Evolutionary conservation across 2,888 invertebrate genomes (phyloP).

Genomic region (Xestoiulus laeticollis): DNA sequence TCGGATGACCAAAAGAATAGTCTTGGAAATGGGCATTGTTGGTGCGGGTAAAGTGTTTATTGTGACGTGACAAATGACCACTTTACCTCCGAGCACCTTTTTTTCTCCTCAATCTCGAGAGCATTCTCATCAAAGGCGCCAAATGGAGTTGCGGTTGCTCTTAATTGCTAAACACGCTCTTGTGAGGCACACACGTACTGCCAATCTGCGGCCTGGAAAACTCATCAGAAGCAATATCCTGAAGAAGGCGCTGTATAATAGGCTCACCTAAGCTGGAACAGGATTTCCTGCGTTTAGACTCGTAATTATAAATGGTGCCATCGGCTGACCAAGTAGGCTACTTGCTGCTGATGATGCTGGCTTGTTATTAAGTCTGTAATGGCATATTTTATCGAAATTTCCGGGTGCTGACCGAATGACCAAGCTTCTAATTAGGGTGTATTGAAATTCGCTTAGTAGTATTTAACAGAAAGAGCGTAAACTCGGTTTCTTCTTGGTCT

Average conservation of each 20-base stretch:
- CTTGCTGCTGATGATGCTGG: not conserved
- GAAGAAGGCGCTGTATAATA: not conserved
- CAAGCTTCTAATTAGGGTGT: too few relatives aligned
- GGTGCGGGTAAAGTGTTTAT: not conserved
- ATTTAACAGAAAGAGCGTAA: too few relatives aligned
- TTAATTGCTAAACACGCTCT: constrained; percentile 18
- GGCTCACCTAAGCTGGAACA: not conserved
- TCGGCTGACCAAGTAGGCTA: not conserved
- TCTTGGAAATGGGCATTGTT: not conserved
- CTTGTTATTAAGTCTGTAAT: not conserved
- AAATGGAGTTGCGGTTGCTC: constrained; percentile 10
- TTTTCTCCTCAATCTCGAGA: not conserved
- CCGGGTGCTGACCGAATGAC: not conserved
- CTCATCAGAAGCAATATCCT: not conserved
- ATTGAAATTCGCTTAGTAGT: too few relatives aligned
- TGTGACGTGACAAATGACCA: constrained; percentile 8
- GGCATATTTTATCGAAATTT: not conserved
- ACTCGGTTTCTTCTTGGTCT: too few relatives aligned
- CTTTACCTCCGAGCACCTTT: constrained; percentile 23
- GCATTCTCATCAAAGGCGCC: constrained; percentile 5
- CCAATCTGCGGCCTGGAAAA: not conserved
- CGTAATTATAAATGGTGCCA: constrained; percentile 1
- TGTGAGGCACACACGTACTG: not conserved
- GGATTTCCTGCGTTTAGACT: constrained; percentile 2
- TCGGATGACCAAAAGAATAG: not conserved